These are phyloP conservation scores for Caenorhabditis sp. DNA, from an alignment of 2,888 invertebrate genomes.

Conservation along the genomic window DNA sequence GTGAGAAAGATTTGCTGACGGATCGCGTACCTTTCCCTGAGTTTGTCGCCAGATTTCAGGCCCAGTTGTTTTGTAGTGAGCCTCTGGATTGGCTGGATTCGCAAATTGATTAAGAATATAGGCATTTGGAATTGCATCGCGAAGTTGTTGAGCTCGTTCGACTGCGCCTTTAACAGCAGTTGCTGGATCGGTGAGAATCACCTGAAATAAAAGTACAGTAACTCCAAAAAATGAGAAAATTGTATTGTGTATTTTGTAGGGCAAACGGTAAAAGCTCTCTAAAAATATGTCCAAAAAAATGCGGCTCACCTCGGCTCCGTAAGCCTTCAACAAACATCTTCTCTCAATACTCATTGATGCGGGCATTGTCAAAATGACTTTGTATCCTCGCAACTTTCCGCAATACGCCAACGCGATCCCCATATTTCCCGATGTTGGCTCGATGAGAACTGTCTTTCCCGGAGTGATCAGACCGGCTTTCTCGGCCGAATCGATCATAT, in stretches of 20 bases:
- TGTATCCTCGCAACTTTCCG: constrained; percentile 56
- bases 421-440: constrained; percentile 68
- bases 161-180: constrained; percentile 60
- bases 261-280: no score
- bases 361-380: constrained; percentile 68
- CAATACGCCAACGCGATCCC: constrained; percentile 67
- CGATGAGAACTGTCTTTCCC: constrained; percentile 60
- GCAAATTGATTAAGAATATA: constrained; percentile 58
- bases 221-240: constrained; percentile 6
- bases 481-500: constrained; percentile 66
- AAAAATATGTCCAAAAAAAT: no score
- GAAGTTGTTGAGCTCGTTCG: constrained; percentile 51
- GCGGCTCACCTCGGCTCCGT: constrained; percentile 52
- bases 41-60: constrained; percentile 70
- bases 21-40: constrained; percentile 64
- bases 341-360: constrained; percentile 67
- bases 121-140: constrained; percentile 54
- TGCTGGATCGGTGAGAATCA: constrained; percentile 64
- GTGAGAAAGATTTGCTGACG: no score
- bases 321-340: constrained; percentile 61
- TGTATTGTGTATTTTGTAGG: constrained; percentile 1
- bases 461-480: constrained; percentile 58
- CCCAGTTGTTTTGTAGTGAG: constrained; percentile 69
- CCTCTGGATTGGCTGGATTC: constrained; percentile 64
- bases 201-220: neutral